Conservation (phyloP, 2,797 vertebrate genomes). For the Pseudomugil gertrudae region DNA sequence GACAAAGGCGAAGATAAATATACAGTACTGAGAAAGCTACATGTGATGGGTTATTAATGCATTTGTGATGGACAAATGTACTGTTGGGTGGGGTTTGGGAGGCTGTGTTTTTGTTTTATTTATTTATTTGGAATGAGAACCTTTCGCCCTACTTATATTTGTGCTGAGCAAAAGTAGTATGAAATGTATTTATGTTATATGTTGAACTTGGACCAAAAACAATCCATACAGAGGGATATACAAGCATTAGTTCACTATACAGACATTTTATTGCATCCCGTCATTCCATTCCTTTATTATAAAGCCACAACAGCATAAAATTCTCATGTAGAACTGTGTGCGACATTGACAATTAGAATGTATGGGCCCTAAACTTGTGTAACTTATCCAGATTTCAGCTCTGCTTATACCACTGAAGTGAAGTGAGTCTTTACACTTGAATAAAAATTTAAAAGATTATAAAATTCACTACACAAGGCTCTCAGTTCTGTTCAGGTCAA, state of each 20-base stretch:
- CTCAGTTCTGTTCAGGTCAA: too few species aligned
- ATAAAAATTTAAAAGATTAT: too few species aligned
- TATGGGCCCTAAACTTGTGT: too few species aligned
- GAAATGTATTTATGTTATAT: too few species aligned
- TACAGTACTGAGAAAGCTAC: slow-evolving; percentile 54
- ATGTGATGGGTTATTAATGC: slow-evolving; percentile 59
- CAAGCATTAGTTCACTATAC: slow-evolving; percentile 9
- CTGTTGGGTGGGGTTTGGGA: slow-evolving; percentile 39
- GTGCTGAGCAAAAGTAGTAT: slow-evolving; percentile 19
- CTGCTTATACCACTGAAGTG: too few species aligned
- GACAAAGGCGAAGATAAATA: slow-evolving; percentile 55
- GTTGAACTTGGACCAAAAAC: slow-evolving; percentile 34
- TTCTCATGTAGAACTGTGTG: slow-evolving; percentile 47
- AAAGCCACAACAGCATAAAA: slow-evolving; percentile 29
- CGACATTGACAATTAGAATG: slow-evolving; percentile 40
- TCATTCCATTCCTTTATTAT: slow-evolving; percentile 31
- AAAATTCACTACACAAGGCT: too few species aligned
- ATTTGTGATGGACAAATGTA: slow-evolving; percentile 67
- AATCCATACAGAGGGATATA: slow-evolving; percentile 17
- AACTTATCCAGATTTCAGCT: too few species aligned
- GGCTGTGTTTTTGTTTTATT: slow-evolving; percentile 23
- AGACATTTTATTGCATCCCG: not conserved
- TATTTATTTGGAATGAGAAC: slow-evolving; percentile 66
- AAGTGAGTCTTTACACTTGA: too few species aligned
- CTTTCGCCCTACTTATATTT: slow-evolving; percentile 64